Conservation (phyloP, 2,797 vertebrate genomes). For the Peromyscus nudipes region DNA sequence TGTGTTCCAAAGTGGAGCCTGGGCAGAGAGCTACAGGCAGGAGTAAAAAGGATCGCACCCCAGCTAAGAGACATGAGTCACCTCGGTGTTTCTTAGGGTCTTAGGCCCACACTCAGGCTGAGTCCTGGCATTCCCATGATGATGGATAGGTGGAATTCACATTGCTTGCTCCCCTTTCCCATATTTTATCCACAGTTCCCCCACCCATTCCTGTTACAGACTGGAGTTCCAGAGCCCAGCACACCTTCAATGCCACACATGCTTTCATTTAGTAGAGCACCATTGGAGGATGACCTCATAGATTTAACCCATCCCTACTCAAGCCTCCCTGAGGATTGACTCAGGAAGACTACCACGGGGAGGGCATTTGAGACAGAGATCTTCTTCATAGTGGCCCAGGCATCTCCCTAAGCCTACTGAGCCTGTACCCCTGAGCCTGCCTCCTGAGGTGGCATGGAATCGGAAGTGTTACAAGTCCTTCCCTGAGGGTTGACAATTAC, state of each 20-base stretch:
- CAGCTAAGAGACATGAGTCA: not conserved
- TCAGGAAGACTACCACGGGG: too few species aligned
- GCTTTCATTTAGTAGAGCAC: fast-evolving
- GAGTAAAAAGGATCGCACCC: not conserved
- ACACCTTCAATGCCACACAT: fast-evolving
- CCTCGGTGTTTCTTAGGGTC: not conserved
- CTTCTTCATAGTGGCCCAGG: not conserved
- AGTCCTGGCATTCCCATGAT: not conserved
- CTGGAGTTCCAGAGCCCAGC: not conserved
- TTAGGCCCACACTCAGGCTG: not conserved
- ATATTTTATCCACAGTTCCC: not conserved
- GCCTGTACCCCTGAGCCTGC: not conserved
- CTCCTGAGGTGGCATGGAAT: not conserved
- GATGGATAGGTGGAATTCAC: fast-evolving
- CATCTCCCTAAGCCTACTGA: not conserved
- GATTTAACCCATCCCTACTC: not conserved
- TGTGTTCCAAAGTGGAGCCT: not conserved
- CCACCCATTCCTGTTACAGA: not conserved
- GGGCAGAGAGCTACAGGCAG: not conserved
- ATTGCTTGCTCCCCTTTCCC: not conserved
- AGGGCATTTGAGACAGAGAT: not conserved
- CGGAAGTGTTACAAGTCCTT: fast-evolving
- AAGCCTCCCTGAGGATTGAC: not conserved
- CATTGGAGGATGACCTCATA: not conserved
- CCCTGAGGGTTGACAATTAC: fast-evolving